These are phyloP conservation scores for Diplosoma virens DNA, from an alignment of 23 tunicate species.

Conservation along the genomic window DNA sequence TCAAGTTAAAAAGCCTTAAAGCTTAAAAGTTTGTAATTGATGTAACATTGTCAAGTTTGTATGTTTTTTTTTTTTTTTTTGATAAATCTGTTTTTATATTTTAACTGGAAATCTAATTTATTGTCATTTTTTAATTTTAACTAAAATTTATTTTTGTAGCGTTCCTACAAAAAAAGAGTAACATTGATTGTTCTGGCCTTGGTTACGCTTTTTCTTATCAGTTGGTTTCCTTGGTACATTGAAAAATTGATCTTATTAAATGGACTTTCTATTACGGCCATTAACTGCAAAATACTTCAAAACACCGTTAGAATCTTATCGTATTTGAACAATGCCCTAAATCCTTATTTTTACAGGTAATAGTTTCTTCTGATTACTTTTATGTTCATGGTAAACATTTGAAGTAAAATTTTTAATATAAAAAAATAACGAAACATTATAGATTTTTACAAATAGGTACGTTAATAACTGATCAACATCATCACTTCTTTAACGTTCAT, in stretches of 20 bases:
- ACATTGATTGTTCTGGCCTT: slow-evolving; percentile 80
- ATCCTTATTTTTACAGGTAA: slow-evolving; percentile 96
- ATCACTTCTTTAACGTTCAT: no score
- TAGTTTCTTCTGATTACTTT: no score
- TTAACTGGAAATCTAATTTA: neutral
- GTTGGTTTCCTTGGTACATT: slow-evolving; percentile 91
- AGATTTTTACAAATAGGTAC: no score
- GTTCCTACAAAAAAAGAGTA: slow-evolving; percentile 69
- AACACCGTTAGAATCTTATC: slow-evolving; percentile 63
- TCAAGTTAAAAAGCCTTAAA: no score
- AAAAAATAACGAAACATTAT: no score
- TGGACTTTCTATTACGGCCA: slow-evolving; percentile 35
- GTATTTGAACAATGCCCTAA: slow-evolving; percentile 86
- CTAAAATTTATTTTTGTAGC: slow-evolving; percentile 24
- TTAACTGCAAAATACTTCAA: slow-evolving; percentile 38
- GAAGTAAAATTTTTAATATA: no score
- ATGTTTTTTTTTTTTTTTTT: no score
- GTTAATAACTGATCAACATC: no score
- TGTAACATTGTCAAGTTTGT: no score
- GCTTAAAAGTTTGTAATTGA: no score
- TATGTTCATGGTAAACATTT: no score
- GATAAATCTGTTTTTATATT: neutral
- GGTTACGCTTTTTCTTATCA: slow-evolving; percentile 51
- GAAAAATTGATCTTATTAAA: slow-evolving; percentile 41
- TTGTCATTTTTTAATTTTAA: neutral